phyloP scores from a whole-genome alignment of 1,140 invertebrate genomes.

The Penaeus japonicus region DNA sequence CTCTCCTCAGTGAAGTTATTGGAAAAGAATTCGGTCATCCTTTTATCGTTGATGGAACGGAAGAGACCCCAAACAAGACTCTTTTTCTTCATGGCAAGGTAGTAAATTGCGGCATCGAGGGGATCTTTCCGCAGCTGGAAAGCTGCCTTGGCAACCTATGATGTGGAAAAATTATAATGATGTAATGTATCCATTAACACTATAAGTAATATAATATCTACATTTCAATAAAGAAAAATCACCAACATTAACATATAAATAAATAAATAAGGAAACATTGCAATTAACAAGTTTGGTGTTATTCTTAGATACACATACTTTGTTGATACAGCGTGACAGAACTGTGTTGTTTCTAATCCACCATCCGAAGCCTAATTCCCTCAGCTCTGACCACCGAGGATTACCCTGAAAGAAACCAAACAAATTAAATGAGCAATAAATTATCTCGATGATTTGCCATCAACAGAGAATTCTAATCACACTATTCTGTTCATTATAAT shows the following conservation, averaged over 20 bases:
- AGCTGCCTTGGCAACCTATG: slow-evolving; percentile 83
- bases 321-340: slow-evolving; percentile 87
- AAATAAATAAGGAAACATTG: too few relatives aligned
- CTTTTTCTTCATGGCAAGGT: slow-evolving; percentile 98
- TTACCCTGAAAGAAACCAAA: slow-evolving; percentile 63
- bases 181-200: not conserved
- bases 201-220: not conserved
- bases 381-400: slow-evolving; percentile 87
- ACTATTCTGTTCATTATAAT: not conserved
- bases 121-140: slow-evolving; percentile 92
- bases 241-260: too few relatives aligned
- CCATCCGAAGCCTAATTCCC: slow-evolving; percentile 94
- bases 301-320: slow-evolving; percentile 65
- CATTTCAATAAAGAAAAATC: too few relatives aligned
- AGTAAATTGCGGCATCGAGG: slow-evolving; percentile 96
- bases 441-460: not conserved
- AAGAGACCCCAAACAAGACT: slow-evolving; percentile 96
- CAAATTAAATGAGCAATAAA: not conserved
- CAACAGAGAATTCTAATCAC: not conserved
- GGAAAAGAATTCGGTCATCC: slow-evolving; percentile 94
- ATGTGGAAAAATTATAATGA: slow-evolving; percentile 58
- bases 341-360: slow-evolving; percentile 91
- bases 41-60: slow-evolving; percentile 84
- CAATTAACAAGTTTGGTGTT: too few relatives aligned
- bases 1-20: slow-evolving; percentile 94